These are phyloP conservation scores for Ornithoptera alexandrae DNA, from an alignment of 2,888 invertebrate genomes.

Conservation along the genomic window DNA sequence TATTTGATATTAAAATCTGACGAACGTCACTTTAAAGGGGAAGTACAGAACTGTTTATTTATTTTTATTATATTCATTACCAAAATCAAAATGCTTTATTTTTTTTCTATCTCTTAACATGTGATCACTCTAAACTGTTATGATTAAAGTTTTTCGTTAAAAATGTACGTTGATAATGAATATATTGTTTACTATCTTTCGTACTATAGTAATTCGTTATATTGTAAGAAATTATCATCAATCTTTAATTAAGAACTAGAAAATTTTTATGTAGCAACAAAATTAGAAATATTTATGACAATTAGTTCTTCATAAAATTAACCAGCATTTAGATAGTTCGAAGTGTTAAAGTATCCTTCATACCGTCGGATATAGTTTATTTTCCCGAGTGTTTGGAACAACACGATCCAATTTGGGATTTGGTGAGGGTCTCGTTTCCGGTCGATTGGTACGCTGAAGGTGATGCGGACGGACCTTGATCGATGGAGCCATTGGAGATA, in stretches of 20 bases:
- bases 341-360: slow-evolving; percentile 20
- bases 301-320: not conserved
- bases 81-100: too few species aligned
- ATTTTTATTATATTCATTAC: not conserved
- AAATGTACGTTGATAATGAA: too few species aligned
- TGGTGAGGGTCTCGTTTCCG: slow-evolving; percentile 63
- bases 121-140: too few species aligned
- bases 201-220: too few species aligned
- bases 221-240: too few species aligned
- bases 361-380: slow-evolving; percentile 37
- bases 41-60: slow-evolving; percentile 37
- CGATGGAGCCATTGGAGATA: slow-evolving; percentile 72
- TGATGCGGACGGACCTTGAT: slow-evolving; percentile 76
- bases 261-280: too few species aligned
- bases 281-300: too few species aligned
- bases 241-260: too few species aligned
- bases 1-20: slow-evolving; percentile 53
- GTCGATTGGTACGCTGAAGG: slow-evolving; percentile 70
- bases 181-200: too few species aligned
- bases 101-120: too few species aligned
- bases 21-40: slow-evolving; percentile 42
- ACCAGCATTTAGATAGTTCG: not conserved
- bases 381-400: slow-evolving; percentile 40
- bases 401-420: slow-evolving; percentile 52
- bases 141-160: too few species aligned